Evolutionary conservation across 2,797 vertebrate genomes (phyloP).

Genomic region (Adrianichthys oophorus): DNA sequence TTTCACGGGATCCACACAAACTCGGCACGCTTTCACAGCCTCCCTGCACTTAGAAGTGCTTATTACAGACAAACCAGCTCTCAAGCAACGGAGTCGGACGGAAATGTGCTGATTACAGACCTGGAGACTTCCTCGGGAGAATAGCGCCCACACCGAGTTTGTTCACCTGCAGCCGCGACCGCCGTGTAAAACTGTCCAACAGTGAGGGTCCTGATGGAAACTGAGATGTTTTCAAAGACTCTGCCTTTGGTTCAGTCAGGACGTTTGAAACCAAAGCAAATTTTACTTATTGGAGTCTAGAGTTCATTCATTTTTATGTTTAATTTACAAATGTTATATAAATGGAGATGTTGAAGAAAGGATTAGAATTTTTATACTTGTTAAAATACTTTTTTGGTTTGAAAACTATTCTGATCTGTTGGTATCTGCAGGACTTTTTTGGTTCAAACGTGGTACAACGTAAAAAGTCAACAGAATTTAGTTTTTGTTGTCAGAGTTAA

Average conservation of each 20-base stretch:
- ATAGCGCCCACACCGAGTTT: slow-evolving; percentile 40
- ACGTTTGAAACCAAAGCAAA: slow-evolving; percentile 1
- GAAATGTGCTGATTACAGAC: slow-evolving; percentile 88
- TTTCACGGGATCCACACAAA: too few relatives aligned
- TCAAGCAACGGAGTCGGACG: slow-evolving; percentile 79
- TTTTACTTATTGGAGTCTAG: slow-evolving; percentile 8
- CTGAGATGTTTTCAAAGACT: slow-evolving; percentile 19
- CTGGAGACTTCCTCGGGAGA: slow-evolving; percentile 80
- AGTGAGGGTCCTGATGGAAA: slow-evolving; percentile 31
- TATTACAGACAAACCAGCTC: slow-evolving; percentile 82
- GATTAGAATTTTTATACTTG: slow-evolving; percentile 9
- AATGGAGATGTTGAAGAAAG: slow-evolving; percentile 11
- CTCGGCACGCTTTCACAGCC: slow-evolving; percentile 63
- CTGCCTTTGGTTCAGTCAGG: slow-evolving; percentile 12
- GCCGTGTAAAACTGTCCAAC: slow-evolving; percentile 49
- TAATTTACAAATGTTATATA: slow-evolving; percentile 8
- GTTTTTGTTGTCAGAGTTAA: too few relatives aligned
- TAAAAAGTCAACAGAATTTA: too few relatives aligned
- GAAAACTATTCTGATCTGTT: too few relatives aligned
- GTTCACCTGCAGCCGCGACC: slow-evolving; percentile 22
- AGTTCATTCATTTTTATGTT: slow-evolving; percentile 13
- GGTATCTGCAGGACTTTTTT: too few relatives aligned
- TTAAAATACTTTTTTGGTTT: slow-evolving; percentile 3
- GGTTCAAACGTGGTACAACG: too few relatives aligned
- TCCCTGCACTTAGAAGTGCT: slow-evolving; percentile 70